phyloP scores from a whole-genome alignment of 2,888 invertebrate genomes.

The Adelognathus sp. region DNA sequence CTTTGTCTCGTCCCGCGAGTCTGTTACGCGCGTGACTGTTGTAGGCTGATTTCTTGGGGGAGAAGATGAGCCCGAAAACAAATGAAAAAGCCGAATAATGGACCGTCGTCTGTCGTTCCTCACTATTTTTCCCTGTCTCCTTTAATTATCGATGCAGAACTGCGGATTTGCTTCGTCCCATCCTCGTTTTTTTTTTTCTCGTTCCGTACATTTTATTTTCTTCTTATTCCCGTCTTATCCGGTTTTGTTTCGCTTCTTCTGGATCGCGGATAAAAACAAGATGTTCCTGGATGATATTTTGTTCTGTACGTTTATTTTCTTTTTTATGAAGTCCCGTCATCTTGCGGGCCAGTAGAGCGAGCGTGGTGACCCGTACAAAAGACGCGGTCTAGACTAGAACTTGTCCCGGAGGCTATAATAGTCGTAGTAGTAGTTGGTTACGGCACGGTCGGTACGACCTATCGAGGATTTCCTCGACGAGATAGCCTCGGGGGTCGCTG shows the following conservation, averaged over 20 bases:
- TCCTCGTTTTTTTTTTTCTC: background rate
- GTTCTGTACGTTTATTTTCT: slow-evolving; percentile 2
- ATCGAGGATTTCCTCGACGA: slow-evolving; percentile 58
- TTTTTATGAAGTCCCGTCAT: slow-evolving; percentile 19
- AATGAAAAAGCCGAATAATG: slow-evolving; percentile 50
- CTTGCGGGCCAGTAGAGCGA: slow-evolving; percentile 22
- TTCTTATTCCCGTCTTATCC: too few relatives aligned
- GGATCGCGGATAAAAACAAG: background rate
- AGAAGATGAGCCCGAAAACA: slow-evolving; percentile 35
- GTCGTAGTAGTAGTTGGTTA: slow-evolving; percentile 56
- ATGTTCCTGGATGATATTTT: background rate
- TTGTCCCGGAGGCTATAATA: slow-evolving; percentile 55
- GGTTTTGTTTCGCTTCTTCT: background rate
- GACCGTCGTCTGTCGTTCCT: slow-evolving; percentile 21
- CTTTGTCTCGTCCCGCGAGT: slow-evolving; percentile 8
- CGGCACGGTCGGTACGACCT: slow-evolving; percentile 48
- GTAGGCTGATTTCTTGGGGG: slow-evolving; percentile 19
- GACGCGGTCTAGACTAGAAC: slow-evolving; percentile 58
- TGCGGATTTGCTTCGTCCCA: background rate
- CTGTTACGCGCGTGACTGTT: slow-evolving; percentile 22
- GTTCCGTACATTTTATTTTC: background rate
- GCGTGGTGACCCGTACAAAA: slow-evolving; percentile 55
- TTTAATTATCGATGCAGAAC: slow-evolving; percentile 49
- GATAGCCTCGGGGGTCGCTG: slow-evolving; percentile 57
- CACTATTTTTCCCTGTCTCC: slow-evolving; percentile 1